Percentiles rank a stretch among this genome's conserved stretches.
phyloP scores from a whole-genome alignment of 2,797 vertebrate genomes.

The Pantherophis vulpinus region DNA sequence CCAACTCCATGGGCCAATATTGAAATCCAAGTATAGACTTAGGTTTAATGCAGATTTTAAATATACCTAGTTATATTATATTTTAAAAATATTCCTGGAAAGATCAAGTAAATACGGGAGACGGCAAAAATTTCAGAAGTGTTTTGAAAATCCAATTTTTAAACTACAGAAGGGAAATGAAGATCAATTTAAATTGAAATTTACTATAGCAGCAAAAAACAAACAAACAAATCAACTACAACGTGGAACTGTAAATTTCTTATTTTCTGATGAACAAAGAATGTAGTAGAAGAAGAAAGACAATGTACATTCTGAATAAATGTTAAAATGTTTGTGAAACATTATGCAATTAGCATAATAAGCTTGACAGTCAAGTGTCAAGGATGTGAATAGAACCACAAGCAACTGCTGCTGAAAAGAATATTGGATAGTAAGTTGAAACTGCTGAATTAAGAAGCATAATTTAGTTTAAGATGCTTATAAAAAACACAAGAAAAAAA shows the following conservation, averaged over 20 bases:
- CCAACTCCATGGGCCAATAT: slow-evolving; percentile 11
- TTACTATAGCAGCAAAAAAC: slow-evolving; percentile 27
- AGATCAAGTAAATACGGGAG: slow-evolving; percentile 1
- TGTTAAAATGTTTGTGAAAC: slow-evolving; percentile 29
- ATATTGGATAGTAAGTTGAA: slow-evolving; percentile 25
- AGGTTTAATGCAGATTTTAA: slow-evolving; percentile 15
- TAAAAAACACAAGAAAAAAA: slow-evolving; percentile 20
- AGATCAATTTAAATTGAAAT: not conserved
- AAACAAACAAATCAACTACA: not conserved
- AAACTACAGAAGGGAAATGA: slow-evolving; percentile 13
- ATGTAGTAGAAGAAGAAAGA: slow-evolving; percentile 20
- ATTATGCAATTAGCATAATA: slow-evolving; percentile 22
- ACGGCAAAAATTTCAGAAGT: not conserved
- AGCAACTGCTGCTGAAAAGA: slow-evolving; percentile 30
- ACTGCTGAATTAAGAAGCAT: slow-evolving; percentile 5
- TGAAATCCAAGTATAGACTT: not conserved
- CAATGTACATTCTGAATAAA: slow-evolving; percentile 4
- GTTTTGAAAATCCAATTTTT: not conserved
- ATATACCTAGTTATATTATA: not conserved
- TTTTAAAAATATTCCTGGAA: not conserved
- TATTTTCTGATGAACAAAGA: slow-evolving; percentile 23
- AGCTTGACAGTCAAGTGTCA: slow-evolving; percentile 33
- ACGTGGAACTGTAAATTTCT: slow-evolving; percentile 22
- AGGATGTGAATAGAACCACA: slow-evolving; percentile 17
- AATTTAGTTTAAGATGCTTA: slow-evolving; percentile 7